Evolutionary conservation across 2,888 invertebrate species (phyloP), one percentile per base, ranked within the genome.

Genomic region (Zaprionus lineosus): DNA sequence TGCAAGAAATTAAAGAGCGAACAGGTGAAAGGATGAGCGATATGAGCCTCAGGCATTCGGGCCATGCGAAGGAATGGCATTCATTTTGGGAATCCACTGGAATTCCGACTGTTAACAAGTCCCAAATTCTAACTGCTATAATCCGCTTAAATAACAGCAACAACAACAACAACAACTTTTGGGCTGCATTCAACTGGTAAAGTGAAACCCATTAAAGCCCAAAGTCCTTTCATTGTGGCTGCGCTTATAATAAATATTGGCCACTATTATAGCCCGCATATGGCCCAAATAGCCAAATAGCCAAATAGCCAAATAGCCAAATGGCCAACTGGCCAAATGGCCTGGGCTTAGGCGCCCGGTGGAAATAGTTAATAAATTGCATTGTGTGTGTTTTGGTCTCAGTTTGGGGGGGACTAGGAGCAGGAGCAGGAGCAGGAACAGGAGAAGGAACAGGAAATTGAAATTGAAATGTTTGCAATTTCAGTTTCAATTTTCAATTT

Each of bases 1-100:
- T 97, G 58, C n/a, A 36, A n/a, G 15, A 9, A 34, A 5, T 8
- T 24, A 24, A 14, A 7, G 12, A 28, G 6, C 6, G 9, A 33
- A 1, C 11, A 8, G 8, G 7, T 7, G 2, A 6, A 2, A 31
- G 2, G 9, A 7, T 47, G 5, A 14, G 8, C 8, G n/a, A 12
- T 39, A 37, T 16, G 24, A 26, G 6, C 8, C n/a, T n/a, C n/a
- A n/a, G n/a, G n/a, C n/a, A n/a, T n/a, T n/a, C n/a, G n/a, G n/a
- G n/a, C n/a, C n/a, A n/a, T n/a, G n/a, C n/a, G n/a, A n/a, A n/a
- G n/a, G n/a, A n/a, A 31, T 3, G 1, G 31, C 12, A 18, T 16
- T 31, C 9, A 56, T 46, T 62, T 56, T 44, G 47, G n/a, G n/a
- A 15, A 3, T 12, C 19, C 18, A 9, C 7, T 12, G 1, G 3